Percentiles rank a stretch among this genome's conserved stretches.
These are phyloP conservation scores for Ascidia mentula DNA, from an alignment of 23 tunicate genomes.

Conservation along the genomic window DNA sequence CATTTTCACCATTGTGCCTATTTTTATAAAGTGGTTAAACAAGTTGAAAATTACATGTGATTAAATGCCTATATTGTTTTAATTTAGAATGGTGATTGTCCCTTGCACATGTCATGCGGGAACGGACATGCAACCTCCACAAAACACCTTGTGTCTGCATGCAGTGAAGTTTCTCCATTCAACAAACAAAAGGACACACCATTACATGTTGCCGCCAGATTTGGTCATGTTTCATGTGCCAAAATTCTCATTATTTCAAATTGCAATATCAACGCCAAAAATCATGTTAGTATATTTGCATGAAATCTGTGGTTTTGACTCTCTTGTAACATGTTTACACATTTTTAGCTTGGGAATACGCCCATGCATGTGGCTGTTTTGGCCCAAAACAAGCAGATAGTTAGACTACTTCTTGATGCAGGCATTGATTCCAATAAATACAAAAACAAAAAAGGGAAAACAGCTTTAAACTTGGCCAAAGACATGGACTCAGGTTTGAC, in stretches of 20 bases:
- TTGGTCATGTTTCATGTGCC: constrained; percentile 40
- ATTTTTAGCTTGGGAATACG: constrained; percentile 58
- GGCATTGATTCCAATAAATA: constrained; percentile 20
- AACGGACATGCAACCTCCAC: constrained; percentile 7
- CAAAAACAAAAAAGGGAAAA: constrained; percentile 29
- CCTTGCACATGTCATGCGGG: constrained; percentile 61
- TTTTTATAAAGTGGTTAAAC: too few relatives aligned
- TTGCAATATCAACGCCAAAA: constrained; percentile 52
- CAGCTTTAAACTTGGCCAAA: constrained; percentile 52
- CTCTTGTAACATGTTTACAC: not conserved
- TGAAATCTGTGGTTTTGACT: too few relatives aligned
- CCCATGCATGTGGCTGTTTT: constrained; percentile 43
- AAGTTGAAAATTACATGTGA: not conserved
- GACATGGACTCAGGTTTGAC: constrained; percentile 46
- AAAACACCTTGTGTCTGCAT: constrained; percentile 7
- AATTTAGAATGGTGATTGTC: constrained; percentile 43
- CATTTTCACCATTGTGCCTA: too few relatives aligned
- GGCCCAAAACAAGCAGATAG: constrained; percentile 35
- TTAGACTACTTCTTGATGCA: constrained; percentile 36
- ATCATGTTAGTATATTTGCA: constrained; percentile 34
- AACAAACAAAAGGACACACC: constrained; percentile 62
- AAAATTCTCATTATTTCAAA: constrained; percentile 33
- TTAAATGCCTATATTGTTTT: not conserved
- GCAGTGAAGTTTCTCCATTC: not conserved
- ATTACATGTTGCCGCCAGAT: constrained; percentile 60